Conservation (phyloP, 1,140 invertebrate species). For the Zaprionus africanus region DNA sequence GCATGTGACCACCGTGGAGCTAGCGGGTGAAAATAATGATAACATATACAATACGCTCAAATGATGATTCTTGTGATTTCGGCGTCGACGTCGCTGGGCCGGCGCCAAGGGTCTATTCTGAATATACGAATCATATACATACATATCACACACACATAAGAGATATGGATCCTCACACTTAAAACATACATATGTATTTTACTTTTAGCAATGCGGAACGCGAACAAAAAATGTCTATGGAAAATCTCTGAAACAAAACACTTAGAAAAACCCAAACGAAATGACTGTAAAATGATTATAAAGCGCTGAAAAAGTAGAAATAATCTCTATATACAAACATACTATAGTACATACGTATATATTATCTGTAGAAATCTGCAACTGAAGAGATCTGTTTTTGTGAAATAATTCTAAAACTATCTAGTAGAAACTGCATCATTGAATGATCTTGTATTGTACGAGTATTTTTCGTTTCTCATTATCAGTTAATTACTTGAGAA, state of each 20-base stretch:
- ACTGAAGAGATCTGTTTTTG: background rate
- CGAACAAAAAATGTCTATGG: slow-evolving; percentile 26
- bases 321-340: background rate
- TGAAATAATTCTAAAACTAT: background rate
- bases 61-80: slow-evolving; percentile 84
- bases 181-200: slow-evolving; percentile 31
- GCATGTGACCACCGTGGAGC: slow-evolving; percentile 73
- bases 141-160: slow-evolving; percentile 15
- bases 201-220: slow-evolving; percentile 43
- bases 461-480: background rate
- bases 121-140: slow-evolving; percentile 33
- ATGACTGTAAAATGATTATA: slow-evolving; percentile 14
- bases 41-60: slow-evolving; percentile 84
- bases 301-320: slow-evolving; percentile 17
- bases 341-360: background rate
- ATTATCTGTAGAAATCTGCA: background rate
- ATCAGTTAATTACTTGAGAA: background rate
- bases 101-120: slow-evolving; percentile 73
- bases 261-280: slow-evolving; percentile 21
- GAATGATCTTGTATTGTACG: background rate
- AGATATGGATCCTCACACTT: slow-evolving; percentile 1
- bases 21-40: slow-evolving; percentile 78
- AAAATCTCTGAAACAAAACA: slow-evolving; percentile 50
- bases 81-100: slow-evolving; percentile 74
- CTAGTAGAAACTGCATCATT: background rate